phyloP scores from a whole-genome alignment of 2,797 vertebrate genomes.

The Diceros bicornis region DNA sequence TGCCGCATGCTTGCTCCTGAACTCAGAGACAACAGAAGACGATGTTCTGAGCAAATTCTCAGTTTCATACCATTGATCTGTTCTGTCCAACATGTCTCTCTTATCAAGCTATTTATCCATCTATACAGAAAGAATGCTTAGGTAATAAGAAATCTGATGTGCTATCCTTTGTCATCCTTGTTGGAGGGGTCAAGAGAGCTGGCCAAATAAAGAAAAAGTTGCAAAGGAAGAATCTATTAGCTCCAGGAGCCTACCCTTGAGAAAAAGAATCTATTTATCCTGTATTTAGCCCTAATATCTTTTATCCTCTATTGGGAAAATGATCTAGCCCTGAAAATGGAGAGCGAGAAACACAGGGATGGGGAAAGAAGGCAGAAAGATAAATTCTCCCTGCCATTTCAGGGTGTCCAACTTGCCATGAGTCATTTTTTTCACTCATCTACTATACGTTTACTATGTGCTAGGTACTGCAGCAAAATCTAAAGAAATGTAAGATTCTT shows the following conservation, averaged over 20 bases:
- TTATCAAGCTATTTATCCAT: constrained; percentile 36
- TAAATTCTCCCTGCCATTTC: neutral
- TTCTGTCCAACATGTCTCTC: neutral
- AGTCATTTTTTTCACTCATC: neutral
- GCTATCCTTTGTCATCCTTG: constrained; percentile 58
- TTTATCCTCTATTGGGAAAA: neutral
- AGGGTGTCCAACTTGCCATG: neutral
- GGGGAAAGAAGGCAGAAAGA: neutral
- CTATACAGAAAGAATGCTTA: constrained; percentile 41
- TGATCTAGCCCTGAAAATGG: neutral
- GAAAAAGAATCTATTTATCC: constrained; percentile 33
- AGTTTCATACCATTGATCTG: neutral
- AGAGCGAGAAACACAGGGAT: neutral
- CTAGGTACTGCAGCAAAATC: neutral
- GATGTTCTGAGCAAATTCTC: neutral
- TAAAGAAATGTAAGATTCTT: neutral
- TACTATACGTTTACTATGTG: neutral
- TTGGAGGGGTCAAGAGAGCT: constrained; percentile 68
- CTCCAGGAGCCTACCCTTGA: neutral
- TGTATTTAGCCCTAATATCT: neutral
- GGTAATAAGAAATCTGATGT: constrained; percentile 41
- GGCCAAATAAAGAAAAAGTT: constrained; percentile 8
- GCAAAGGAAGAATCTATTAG: constrained; percentile 58
- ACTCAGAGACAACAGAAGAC: neutral
- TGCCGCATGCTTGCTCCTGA: neutral